phyloP scores from a whole-genome alignment of 2,113 vertebrate species.

The Corapipo altera region DNA sequence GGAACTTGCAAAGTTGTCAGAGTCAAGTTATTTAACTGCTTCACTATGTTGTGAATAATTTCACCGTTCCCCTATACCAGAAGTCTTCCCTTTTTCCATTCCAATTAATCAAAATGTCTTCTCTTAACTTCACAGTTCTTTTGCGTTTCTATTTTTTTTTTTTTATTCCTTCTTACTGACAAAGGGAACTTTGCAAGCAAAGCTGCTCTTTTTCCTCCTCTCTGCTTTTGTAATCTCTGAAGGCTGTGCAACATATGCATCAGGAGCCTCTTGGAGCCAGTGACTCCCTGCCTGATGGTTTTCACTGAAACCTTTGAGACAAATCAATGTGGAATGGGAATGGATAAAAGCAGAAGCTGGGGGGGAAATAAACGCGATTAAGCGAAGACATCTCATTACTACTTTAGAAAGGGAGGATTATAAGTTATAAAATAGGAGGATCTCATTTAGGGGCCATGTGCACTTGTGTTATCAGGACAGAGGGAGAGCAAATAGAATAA shows the following conservation, averaged over 20 bases:
- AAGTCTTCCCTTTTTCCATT: not conserved
- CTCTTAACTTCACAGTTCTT: not conserved
- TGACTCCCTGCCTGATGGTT: slow-evolving; percentile 3
- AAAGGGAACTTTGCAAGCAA: slow-evolving; percentile 10
- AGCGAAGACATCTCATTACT: slow-evolving; percentile 48
- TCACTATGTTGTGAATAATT: not conserved
- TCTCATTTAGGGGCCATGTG: slow-evolving; percentile 53
- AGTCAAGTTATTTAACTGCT: not conserved
- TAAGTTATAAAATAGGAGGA: slow-evolving; percentile 47
- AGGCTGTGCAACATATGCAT: not conserved
- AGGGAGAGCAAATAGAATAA: slow-evolving; percentile 73
- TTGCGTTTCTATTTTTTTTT: not conserved
- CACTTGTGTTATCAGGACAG: slow-evolving; percentile 57
- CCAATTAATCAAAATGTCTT: not conserved
- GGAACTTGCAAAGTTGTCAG: not conserved
- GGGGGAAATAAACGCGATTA: slow-evolving; percentile 28
- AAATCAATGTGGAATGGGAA: slow-evolving; percentile 35
- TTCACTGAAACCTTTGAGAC: slow-evolving; percentile 38
- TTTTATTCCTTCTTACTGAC: not conserved
- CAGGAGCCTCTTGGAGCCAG: not conserved
- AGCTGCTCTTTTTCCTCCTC: not conserved
- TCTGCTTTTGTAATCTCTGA: not conserved
- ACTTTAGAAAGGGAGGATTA: slow-evolving; percentile 62
- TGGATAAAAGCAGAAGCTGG: slow-evolving; percentile 36
- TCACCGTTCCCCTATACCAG: not conserved